Percentiles rank a stretch among this genome's conserved stretches.
Evolutionary conservation across 35 echinoderm and acorn worm species (phyloP).

Genomic region (Heliocidaris tuberculata): DNA sequence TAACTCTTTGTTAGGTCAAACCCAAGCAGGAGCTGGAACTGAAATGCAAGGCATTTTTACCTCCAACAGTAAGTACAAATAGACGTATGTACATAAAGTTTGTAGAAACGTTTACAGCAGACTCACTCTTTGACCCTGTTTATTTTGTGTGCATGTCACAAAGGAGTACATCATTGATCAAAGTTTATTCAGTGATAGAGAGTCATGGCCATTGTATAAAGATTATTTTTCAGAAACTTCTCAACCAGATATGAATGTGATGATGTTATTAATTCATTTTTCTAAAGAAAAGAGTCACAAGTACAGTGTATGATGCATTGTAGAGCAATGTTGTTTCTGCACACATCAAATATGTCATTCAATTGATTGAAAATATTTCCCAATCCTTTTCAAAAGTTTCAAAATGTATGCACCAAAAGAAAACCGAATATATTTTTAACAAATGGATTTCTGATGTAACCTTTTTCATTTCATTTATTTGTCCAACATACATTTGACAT

Average conservation of each 20-base stretch:
- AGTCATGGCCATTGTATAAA: not conserved
- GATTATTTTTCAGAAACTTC: not conserved
- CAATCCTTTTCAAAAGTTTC: no score
- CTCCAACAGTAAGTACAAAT: constrained; percentile 49
- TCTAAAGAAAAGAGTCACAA: no score
- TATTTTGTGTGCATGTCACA: not conserved
- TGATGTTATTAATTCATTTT: not conserved
- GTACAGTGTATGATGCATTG: no score
- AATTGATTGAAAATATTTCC: no score
- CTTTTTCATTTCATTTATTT: no score
- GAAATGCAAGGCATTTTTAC: constrained; percentile 76
- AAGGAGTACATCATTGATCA: not conserved
- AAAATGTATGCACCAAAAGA: no score
- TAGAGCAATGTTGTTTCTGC: no score
- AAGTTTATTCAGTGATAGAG: not conserved
- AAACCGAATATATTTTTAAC: no score
- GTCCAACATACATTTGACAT: no score
- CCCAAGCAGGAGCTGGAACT: constrained; percentile 79
- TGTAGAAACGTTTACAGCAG: not conserved
- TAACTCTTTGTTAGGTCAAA: constrained; percentile 68
- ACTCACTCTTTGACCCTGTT: not conserved
- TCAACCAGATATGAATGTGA: not conserved
- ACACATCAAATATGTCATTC: no score
- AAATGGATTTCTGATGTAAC: no score
- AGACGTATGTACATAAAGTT: not conserved